Base-by-base conservation (phyloP, 2,113 vertebrate genomes). In the Psephotus haematonotus region DNA sequence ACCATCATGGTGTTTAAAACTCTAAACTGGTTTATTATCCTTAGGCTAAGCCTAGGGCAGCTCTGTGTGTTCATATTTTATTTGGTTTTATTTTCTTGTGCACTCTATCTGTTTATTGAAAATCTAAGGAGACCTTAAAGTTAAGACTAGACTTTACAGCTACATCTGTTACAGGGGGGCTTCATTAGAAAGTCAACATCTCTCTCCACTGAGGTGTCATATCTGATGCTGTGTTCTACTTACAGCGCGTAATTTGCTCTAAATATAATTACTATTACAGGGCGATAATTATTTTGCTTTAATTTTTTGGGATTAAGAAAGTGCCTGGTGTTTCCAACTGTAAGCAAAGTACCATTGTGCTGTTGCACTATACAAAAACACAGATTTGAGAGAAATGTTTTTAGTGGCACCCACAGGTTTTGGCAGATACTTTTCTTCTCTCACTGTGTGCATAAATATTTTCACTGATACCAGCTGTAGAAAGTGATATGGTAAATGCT, bases 381-480 rank as follows among this genome's bases (percentile, higher is more conserved):
- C 20, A 83, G 92, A 90, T 78, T 90, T 94, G 69, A 95, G 96
- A 76, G 72, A 96, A 97, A 89, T 89, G 86, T 83, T 95, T 97
- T 95, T 93, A 93, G 95, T 96, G 90, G 93, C 92, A 96, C 82
- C 88, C 95, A 95, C 90, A 95, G 86, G 90, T 93, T 94, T 96
- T 95, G 95, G 95, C 93, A 96, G 93, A 93, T 94, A 95, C 92
- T 92, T 92, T 96, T 92, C 80, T 94, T 68, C 47, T 90, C 80
- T 93, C 72, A 82, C 80, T 97, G 80, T 94, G 82, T 95, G 88
- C 90, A 96, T 96, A 96, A 96, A 96, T 96, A 92, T 96, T 96
- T 96, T 96, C 90, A 94, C 90, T 95, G 90, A 95, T 96, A 96
- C 88, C 96, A 96, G 94, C 88, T 94, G 94, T 94, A 96, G 95